Percentiles rank a stretch among this genome's conserved stretches.
These are phyloP conservation scores for Polylopha cassiicola DNA, from an alignment of 2,888 invertebrate genomes.

Conservation along the genomic window DNA sequence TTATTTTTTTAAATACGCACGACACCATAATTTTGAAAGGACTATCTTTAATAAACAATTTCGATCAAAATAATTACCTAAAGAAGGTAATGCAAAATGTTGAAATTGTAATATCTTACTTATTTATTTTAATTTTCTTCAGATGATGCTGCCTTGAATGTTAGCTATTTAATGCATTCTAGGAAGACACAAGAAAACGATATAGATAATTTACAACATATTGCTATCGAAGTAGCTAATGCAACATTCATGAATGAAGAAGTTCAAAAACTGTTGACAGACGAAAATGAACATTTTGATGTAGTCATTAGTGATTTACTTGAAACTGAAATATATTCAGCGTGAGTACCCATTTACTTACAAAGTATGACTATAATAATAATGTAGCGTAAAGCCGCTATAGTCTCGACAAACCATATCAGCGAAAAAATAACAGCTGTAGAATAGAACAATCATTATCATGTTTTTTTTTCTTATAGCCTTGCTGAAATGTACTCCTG, in stretches of 20 bases:
- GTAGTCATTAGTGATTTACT: slow-evolving; percentile 6
- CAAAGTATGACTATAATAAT: too few relatives aligned
- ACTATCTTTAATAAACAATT: too few relatives aligned
- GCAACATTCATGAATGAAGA: slow-evolving; percentile 2
- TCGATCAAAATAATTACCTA: too few relatives aligned
- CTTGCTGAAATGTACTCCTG: background rate
- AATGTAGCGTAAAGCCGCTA: too few relatives aligned
- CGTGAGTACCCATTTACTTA: too few relatives aligned
- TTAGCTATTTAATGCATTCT: background rate
- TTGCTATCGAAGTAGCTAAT: slow-evolving; percentile 1
- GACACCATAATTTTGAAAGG: too few relatives aligned
- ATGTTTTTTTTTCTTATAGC: background rate
- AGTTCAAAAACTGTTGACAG: background rate
- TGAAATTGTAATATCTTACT: too few relatives aligned
- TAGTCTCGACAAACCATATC: too few relatives aligned
- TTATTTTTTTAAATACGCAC: too few relatives aligned
- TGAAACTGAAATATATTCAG: slow-evolving; percentile 8
- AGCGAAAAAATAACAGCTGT: too few relatives aligned
- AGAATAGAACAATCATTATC: background rate
- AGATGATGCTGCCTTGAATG: slow-evolving; percentile 1
- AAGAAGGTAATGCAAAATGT: too few relatives aligned
- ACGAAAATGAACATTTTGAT: slow-evolving; percentile 3
- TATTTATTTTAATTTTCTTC: background rate
- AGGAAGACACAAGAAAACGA: background rate
- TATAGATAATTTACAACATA: slow-evolving; percentile 1